These are phyloP conservation scores for Bos taurus DNA, from an alignment of 2,113 vertebrate genomes.

Conservation along the genomic window ARS-UCD2.0 NC_037330.1:12313501-12314000, in stretches of 20 bases:
- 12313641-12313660: not conserved
- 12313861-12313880: not conserved
- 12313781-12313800: not conserved
- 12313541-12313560: not conserved
- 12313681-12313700: rapidly evolving
- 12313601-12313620: not conserved
- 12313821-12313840: not conserved
- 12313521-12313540: not conserved
- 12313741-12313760: not conserved
- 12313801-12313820: not conserved
- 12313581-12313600: not conserved
- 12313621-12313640: not conserved
- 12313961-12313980: not conserved
- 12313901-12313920: not conserved
- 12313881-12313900: not conserved
- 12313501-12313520: not conserved
- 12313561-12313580: not conserved
- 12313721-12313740: not conserved
- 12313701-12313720: not conserved
- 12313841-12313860: not conserved
- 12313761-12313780: not conserved
- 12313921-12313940: not conserved
- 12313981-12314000: not conserved
- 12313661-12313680: rapidly evolving
- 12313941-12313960: not conserved